A percentile compares a stretch with the other conserved stretches of the same genome.
Evolutionary conservation across 35 echinoderm and acorn worm genomes (phyloP).

Genomic region (Heliocidaris tuberculata): DNA sequence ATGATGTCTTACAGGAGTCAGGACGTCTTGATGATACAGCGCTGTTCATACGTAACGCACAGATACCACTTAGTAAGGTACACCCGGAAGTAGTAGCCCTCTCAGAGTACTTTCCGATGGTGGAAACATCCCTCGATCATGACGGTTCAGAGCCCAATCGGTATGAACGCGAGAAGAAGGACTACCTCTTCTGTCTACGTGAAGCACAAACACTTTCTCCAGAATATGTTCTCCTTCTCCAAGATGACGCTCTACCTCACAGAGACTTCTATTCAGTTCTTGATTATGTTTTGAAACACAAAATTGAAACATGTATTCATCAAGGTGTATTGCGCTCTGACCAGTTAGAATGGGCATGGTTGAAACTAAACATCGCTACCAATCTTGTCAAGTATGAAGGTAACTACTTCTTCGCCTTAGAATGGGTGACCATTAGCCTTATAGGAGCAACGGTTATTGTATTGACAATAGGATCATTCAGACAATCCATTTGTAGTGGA

Average conservation of each 20-base stretch:
- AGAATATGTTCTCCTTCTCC: slow-evolving; percentile 76
- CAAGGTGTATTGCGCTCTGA: slow-evolving; percentile 13
- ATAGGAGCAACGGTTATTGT: background rate
- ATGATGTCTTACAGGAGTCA: slow-evolving; percentile 28
- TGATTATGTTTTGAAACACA: slow-evolving; percentile 54
- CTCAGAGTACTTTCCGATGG: slow-evolving; percentile 60
- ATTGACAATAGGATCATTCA: too few relatives aligned
- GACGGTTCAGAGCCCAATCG: background rate
- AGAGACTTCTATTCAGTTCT: slow-evolving; percentile 66
- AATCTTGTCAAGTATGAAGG: slow-evolving; percentile 57
- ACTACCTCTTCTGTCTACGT: slow-evolving; percentile 76
- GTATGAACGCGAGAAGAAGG: slow-evolving; percentile 64
- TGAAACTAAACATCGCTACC: slow-evolving; percentile 83
- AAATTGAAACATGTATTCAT: slow-evolving; percentile 54
- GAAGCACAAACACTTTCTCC: slow-evolving; percentile 51
- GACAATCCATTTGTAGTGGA: too few relatives aligned
- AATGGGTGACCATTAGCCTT: slow-evolving; percentile 70
- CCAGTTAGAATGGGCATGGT: slow-evolving; percentile 69
- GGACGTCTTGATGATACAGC: slow-evolving; percentile 8
- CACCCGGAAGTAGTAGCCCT: slow-evolving; percentile 62
- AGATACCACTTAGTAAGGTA: background rate
- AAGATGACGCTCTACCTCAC: slow-evolving; percentile 80
- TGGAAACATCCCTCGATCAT: background rate
- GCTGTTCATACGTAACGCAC: slow-evolving; percentile 76
- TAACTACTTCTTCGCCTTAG: slow-evolving; percentile 67